Evolutionary conservation across 2,888 invertebrate genomes (phyloP).

Genomic region (Aromia moschata): DNA sequence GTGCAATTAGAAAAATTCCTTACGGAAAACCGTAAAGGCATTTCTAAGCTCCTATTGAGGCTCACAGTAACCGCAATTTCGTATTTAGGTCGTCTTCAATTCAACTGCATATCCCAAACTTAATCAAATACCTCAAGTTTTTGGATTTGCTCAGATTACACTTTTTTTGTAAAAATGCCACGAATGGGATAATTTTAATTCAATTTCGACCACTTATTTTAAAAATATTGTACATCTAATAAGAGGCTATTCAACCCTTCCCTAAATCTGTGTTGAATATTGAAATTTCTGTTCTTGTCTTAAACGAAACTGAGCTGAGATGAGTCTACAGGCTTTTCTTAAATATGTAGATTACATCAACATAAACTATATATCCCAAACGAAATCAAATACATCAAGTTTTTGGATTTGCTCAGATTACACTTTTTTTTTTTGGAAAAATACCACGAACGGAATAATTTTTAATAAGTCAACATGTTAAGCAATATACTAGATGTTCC

Average conservation of each 20-base stretch:
- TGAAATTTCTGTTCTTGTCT: no score
- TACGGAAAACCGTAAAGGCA: neutral
- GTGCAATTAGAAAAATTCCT: slow-evolving; percentile 1
- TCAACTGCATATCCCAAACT: neutral
- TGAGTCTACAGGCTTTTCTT: neutral
- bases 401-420: neutral
- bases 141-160: neutral
- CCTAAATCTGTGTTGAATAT: no score
- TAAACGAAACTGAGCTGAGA: no score
- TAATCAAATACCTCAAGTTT: neutral
- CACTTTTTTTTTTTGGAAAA: no score
- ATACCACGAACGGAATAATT: no score
- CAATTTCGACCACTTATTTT: no score
- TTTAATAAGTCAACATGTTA: no score
- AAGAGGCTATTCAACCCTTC: no score
- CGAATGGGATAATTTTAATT: no score
- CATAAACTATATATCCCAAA: neutral
- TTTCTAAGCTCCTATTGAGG: neutral
- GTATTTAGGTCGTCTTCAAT: slow-evolving; percentile 2
- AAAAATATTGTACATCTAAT: no score
- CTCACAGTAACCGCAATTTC: neutral
- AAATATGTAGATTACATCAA: neutral
- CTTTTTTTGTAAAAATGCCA: no score
- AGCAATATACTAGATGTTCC: no score
- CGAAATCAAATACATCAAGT: neutral